phyloP scores from a whole-genome alignment of 2,888 invertebrate species.

The Drosophila koepferae region DNA sequence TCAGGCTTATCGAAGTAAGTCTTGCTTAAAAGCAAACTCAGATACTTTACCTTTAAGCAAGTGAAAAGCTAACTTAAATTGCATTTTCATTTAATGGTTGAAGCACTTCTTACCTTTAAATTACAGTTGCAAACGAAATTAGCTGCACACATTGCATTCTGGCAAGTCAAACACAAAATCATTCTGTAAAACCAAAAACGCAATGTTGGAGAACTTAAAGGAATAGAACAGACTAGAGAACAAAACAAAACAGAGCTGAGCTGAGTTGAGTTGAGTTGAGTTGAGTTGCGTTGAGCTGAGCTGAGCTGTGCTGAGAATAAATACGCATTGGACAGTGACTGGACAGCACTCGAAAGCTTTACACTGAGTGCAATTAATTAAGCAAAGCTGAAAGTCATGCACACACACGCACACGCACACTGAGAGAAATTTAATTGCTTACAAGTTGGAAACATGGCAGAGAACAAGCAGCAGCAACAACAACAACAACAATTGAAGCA shows the following conservation, averaged over 20 bases:
- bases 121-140: neutral
- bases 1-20: neutral
- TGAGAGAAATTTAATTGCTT: constrained; percentile 74
- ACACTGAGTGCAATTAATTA: constrained; percentile 76
- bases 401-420: constrained; percentile 37
- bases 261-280: neutral
- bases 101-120: neutral
- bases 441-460: constrained; percentile 75
- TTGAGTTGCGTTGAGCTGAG: neutral
- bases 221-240: neutral
- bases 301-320: constrained; percentile 12
- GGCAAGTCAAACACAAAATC: constrained; percentile 22
- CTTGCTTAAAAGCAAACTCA: neutral
- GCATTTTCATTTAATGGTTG: neutral
- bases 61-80: neutral
- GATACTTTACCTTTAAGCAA: neutral
- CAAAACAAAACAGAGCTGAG: neutral
- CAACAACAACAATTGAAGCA: constrained; percentile 45
- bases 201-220: neutral
- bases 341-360: constrained; percentile 61
- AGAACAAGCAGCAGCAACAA: constrained; percentile 43
- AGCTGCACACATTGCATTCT: constrained; percentile 8
- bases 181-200: constrained; percentile 9
- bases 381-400: constrained; percentile 79
- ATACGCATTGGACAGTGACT: constrained; percentile 59